Percentiles rank a stretch among this genome's conserved stretches.
phyloP scores from a whole-genome alignment of 2,888 invertebrate genomes.

The Eilema depressum region DNA sequence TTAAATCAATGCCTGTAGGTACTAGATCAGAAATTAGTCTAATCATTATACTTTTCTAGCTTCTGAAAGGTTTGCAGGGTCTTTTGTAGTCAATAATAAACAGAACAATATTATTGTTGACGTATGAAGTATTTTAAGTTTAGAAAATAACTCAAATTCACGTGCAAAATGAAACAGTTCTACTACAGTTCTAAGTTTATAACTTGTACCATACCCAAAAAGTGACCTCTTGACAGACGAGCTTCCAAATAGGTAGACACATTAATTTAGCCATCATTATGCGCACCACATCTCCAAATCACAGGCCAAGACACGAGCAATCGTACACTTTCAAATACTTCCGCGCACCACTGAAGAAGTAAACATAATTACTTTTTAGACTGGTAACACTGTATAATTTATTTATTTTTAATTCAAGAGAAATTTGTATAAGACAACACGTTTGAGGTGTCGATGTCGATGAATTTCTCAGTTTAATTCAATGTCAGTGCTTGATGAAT shows the following conservation, averaged over 20 bases:
- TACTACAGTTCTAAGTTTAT: constrained; percentile 6
- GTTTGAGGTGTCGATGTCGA: not conserved
- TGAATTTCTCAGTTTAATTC: not conserved
- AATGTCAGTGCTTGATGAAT: constrained; percentile 10
- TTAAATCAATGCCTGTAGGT: too few species aligned
- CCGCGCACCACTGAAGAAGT: constrained; percentile 29
- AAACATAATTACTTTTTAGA: constrained; percentile 26
- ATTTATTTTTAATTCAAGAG: constrained; percentile 13
- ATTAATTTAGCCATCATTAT: constrained; percentile 63
- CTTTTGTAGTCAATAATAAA: too few species aligned
- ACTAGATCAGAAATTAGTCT: too few species aligned
- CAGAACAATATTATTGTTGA: too few species aligned
- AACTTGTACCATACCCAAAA: constrained; percentile 28
- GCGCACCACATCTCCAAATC: constrained; percentile 45
- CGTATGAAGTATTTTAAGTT: too few species aligned
- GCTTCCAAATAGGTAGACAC: constrained; percentile 65
- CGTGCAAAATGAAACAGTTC: not conserved
- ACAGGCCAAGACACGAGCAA: constrained; percentile 34
- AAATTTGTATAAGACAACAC: constrained; percentile 6
- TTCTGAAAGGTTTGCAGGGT: too few species aligned
- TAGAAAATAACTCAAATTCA: too few species aligned
- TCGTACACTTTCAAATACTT: constrained; percentile 43
- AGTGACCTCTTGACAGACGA: constrained; percentile 58
- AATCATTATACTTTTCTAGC: too few species aligned
- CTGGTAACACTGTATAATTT: constrained; percentile 6